Conservation (phyloP, 1,140 invertebrate species). For the Tetramorium simillimum region DNA sequence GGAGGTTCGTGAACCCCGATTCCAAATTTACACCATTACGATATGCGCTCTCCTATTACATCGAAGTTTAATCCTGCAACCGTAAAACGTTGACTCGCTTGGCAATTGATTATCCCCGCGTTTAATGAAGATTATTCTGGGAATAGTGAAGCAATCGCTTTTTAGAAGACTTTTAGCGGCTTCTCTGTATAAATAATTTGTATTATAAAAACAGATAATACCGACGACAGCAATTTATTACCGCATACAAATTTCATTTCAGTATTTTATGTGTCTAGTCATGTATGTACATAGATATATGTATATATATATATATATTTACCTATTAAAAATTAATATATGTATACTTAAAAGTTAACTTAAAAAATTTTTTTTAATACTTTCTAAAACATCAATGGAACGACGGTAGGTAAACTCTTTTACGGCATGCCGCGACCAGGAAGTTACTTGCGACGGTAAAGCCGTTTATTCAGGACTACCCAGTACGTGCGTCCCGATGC, state of each 20-base stretch:
- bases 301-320: too few species aligned
- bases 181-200: not conserved
- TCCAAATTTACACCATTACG: constrained; percentile 65
- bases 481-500: constrained; percentile 34
- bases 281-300: too few species aligned
- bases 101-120: not conserved
- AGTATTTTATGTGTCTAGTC: not conserved
- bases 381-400: not conserved
- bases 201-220: not conserved
- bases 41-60: constrained; percentile 43
- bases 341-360: not conserved
- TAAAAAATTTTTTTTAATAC: not conserved
- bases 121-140: not conserved
- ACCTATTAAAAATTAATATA: not conserved
- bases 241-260: not conserved
- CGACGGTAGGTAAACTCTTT: not conserved
- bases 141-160: not conserved
- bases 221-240: not conserved
- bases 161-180: not conserved
- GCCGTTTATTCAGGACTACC: constrained; percentile 29
- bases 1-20: constrained; percentile 72
- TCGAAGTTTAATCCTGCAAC: constrained; percentile 13
- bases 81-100: not conserved
- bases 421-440: constrained; percentile 2
- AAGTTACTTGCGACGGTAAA: constrained; percentile 59